Base-by-base conservation (phyloP, 2,888 invertebrate species). In the Drosophila meridiana region DNA sequence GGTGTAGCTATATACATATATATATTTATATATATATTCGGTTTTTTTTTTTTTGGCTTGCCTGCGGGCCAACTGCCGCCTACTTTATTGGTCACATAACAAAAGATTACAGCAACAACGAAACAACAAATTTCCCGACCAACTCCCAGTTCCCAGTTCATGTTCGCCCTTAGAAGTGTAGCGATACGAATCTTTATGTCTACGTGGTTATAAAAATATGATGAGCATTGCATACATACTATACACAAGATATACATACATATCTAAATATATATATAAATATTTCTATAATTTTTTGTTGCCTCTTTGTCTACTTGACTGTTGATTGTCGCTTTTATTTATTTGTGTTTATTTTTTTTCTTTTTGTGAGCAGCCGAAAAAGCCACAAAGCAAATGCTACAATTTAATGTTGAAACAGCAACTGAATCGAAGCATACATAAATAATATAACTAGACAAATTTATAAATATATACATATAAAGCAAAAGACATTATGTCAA, bases 121-220 rank as follows among this genome's bases (percentile, higher is more conserved):
- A 47, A 60, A 55, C 68, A 75, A 56, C 69, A 72, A 83, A 78
- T 71, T 83, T 74, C 69, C 65, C 79, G 69, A 42, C 30, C 62
- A 62, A 59, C 40, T 68, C 40, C 53, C 48, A 67, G 64, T 30
- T 73, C 40, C 55, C 48, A 9, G 32, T 58, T 55, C 50, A 53
- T 30, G 65, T 28, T 43, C 52, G 50, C 65, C 58, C 52, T 43
- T 60, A 59, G 58, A 68, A 59, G 58, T 66, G 66, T 63, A 59
- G 71, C 71, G 88, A 88, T 90, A 55, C 52, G 57, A 73, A 89
- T 90, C 87, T 90, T 86, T 90, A 90, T 86, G 82, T 83, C 84
- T 77, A 90, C 89, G 89, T 89, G 84, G 90, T 73, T 87, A 86
- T 86, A 90, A 90, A 90, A 90, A 89, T 90, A 89, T 90, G 89